phyloP scores from a whole-genome alignment of 2,113 vertebrate species.

The Atractosteus spatula region DNA sequence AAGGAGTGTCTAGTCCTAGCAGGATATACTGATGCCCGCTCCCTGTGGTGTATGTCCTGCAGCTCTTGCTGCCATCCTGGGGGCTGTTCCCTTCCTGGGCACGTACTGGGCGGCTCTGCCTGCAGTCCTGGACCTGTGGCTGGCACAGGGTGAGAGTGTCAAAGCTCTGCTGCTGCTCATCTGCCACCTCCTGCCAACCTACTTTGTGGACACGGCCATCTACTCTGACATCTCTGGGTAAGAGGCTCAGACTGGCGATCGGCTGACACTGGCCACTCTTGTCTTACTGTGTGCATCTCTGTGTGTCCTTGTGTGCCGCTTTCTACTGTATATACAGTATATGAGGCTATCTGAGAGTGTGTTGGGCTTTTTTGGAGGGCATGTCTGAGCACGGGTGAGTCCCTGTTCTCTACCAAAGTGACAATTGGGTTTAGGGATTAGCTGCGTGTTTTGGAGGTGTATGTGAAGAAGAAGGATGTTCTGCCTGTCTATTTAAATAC shows the following conservation, averaged over 20 bases:
- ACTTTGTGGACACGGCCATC: constrained; percentile 97
- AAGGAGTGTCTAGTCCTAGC: too few species aligned
- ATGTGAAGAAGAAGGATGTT: too few species aligned
- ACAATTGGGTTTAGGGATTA: too few species aligned
- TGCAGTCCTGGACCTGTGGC: constrained; percentile 90
- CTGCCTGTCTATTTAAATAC: too few species aligned
- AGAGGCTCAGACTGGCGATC: constrained; percentile 29
- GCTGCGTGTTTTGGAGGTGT: too few species aligned
- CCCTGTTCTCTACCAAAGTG: too few species aligned
- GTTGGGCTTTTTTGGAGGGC: too few species aligned
- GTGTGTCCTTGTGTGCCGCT: background rate
- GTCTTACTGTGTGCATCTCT: background rate
- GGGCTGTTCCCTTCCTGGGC: constrained; percentile 93
- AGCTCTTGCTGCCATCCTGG: constrained; percentile 89
- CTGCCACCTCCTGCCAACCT: constrained; percentile 94
- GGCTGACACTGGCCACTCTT: too few species aligned
- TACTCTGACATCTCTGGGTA: constrained; percentile 98
- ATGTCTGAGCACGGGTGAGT: too few species aligned
- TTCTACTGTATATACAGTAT: too few species aligned
- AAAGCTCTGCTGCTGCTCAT: constrained; percentile 87
- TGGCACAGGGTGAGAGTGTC: constrained; percentile 87
- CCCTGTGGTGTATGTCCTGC: background rate
- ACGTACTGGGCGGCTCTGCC: constrained; percentile 95
- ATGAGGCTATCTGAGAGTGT: too few species aligned
- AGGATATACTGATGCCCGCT: too few species aligned